Evolutionary conservation across 2,888 invertebrate genomes (phyloP).

Genomic region (Diploptera punctata): DNA sequence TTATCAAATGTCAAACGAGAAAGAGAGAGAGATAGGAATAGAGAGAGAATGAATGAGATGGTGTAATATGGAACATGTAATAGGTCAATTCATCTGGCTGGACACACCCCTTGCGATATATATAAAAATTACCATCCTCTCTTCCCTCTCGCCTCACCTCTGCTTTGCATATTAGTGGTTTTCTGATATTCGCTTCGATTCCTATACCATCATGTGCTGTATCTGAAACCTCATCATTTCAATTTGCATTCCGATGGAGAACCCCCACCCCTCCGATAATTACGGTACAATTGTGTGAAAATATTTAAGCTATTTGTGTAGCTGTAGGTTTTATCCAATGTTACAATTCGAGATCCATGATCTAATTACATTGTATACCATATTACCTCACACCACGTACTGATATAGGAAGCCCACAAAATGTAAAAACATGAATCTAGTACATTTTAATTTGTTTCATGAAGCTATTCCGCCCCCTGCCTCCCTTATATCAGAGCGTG

Average conservation of each 20-base stretch:
- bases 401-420: conserved; percentile 14
- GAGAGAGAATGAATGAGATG: no score
- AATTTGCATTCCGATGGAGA: conserved; percentile 27
- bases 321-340: background rate
- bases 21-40: no score
- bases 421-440: background rate
- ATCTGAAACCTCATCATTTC: conserved; percentile 29
- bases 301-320: conserved; percentile 30
- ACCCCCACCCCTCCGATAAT: conserved; percentile 22
- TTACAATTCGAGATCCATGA: conserved; percentile 1
- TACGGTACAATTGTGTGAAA: conserved; percentile 30
- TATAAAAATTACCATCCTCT: background rate
- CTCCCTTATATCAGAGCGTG: no score
- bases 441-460: no score
- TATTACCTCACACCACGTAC: no score
- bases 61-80: no score
- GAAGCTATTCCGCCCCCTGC: no score
- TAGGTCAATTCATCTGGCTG: background rate
- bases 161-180: conserved; percentile 15
- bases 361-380: conserved; percentile 16
- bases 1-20: no score
- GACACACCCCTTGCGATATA: background rate
- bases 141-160: background rate
- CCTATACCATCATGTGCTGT: background rate
- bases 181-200: conserved; percentile 24